Percentiles rank a stretch among this genome's conserved stretches.
These are phyloP conservation scores for Lagopus leucura DNA, from an alignment of 2,113 vertebrate species.

Conservation along the genomic window DNA sequence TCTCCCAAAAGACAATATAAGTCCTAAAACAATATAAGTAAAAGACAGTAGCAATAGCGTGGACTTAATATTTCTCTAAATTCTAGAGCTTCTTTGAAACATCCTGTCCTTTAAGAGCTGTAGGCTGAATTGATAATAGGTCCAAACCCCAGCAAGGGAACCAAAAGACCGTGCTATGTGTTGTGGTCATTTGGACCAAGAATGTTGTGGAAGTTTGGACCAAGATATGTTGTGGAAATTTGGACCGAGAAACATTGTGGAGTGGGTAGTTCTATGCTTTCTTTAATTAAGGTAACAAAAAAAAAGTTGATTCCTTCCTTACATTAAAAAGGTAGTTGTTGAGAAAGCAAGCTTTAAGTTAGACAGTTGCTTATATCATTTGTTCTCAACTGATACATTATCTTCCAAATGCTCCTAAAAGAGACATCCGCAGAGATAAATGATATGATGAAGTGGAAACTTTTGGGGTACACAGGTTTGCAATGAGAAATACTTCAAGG, in stretches of 20 bases:
- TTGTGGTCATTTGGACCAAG: background rate
- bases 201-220: background rate
- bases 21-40: background rate
- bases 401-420: constrained; percentile 4
- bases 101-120: background rate
- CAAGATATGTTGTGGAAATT: background rate
- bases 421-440: background rate
- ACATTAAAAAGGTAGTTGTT: background rate
- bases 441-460: background rate
- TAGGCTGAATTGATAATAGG: background rate
- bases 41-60: background rate
- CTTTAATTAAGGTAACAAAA: background rate
- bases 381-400: background rate
- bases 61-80: background rate
- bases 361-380: background rate
- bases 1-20: background rate
- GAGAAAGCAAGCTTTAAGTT: background rate
- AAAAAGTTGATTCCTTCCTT: background rate
- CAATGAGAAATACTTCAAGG: background rate
- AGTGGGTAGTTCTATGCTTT: background rate
- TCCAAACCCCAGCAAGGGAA: background rate
- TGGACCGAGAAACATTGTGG: background rate
- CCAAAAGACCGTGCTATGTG: background rate
- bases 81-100: background rate
- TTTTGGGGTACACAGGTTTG: background rate